Base-by-base conservation (phyloP, 2,113 vertebrate species). In the Pteropus alecto region DNA sequence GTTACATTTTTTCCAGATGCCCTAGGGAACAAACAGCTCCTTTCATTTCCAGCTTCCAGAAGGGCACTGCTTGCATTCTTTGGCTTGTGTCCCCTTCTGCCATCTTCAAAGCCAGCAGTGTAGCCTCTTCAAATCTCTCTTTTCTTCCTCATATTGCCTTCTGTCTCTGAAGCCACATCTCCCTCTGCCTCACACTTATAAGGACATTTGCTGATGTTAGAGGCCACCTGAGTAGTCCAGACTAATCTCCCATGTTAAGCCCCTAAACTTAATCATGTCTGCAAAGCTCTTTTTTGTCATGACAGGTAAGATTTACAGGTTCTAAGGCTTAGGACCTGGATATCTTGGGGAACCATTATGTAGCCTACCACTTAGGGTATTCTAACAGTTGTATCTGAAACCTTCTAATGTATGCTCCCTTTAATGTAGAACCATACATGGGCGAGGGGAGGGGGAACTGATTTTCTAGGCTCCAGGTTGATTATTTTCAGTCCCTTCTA, bases 361-460 rank as follows among this genome's bases (percentile, higher is more conserved):
- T 35, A 89, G 43, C 33, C 88, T 60, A 7, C 18, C 26, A 11
- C 16, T 19, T 26, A 60, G 19, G 5, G 1, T 48, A 26, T 43
- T 76, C 35, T 68, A 13, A 35, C 24, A 73, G 3, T 24, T 70
- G 24, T 3, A 48, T 38, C n/a, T 26, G 30, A 77, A 81, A 71
- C 7, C 18, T 60, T 78, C 12, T 87, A 61, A 70, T 1, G 2
- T 13, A 56, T 58, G 67, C 0, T 63, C 12, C 18, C 1, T 81
- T n/a, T 48, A 76, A 48, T 60, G 51, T 5, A 11, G 18, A 63
- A 68, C 22, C 18, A 22, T 48, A 21, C 4, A 13, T 81, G 22
- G 35, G 35, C 24, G 8, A 5, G 0, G 0, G 35, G 16, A 38
- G 38, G 14, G 6, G n/a, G 6, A 12, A 48, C 13, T 1, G 35